These are phyloP conservation scores for Cygnus buccinator DNA, from an alignment of 2,113 vertebrate species.

Conservation along the genomic window DNA sequence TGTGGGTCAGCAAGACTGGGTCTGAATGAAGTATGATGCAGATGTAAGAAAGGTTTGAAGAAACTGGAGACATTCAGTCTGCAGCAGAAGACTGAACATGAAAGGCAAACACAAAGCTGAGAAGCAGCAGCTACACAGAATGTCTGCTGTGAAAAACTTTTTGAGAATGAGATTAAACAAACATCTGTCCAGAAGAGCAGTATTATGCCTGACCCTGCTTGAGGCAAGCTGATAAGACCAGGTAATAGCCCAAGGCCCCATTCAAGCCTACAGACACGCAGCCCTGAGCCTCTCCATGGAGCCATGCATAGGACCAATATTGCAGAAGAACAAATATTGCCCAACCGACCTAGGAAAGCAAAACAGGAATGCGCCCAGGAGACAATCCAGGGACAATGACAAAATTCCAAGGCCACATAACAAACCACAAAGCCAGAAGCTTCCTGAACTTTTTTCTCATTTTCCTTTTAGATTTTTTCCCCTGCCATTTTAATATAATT, in stretches of 20 bases:
- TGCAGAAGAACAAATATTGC: background rate
- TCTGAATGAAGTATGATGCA: background rate
- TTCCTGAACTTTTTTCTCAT: background rate
- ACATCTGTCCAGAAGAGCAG: background rate
- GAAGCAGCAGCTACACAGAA: background rate
- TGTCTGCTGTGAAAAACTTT: background rate
- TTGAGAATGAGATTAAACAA: background rate
- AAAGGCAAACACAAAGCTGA: background rate
- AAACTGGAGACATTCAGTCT: background rate
- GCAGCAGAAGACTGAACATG: rapidly evolving
- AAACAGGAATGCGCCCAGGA: background rate
- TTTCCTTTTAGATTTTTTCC: background rate
- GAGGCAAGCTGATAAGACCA: background rate
- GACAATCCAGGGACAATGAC: rapidly evolving
- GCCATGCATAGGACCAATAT: background rate
- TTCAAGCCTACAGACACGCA: background rate
- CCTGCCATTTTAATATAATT: background rate
- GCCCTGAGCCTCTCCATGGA: background rate
- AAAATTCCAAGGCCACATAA: background rate
- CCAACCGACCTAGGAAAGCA: background rate
- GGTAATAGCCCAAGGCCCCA: background rate
- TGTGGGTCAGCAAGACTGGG: background rate
- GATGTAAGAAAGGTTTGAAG: background rate
- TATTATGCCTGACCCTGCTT: background rate
- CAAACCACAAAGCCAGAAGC: background rate